Percentiles rank a stretch among this genome's conserved stretches.
Conservation (phyloP, 2,888 invertebrate genomes). For the Hoplodrina ambigua region DNA sequence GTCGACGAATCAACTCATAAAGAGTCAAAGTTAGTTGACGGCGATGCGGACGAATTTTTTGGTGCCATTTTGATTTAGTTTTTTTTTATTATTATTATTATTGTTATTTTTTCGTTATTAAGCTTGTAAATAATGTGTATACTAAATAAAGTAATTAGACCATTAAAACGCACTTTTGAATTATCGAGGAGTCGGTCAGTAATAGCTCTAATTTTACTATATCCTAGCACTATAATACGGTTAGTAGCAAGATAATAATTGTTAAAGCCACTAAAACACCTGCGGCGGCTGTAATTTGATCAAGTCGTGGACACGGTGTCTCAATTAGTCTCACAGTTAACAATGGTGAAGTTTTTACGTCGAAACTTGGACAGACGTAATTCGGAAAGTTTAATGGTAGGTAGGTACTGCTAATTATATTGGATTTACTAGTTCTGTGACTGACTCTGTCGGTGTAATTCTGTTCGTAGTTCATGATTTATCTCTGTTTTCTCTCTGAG, state of each 20-base stretch:
- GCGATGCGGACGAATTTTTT: too few species aligned
- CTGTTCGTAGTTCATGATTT: conserved; percentile 2
- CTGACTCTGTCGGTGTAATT: conserved; percentile 1
- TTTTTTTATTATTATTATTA: too few species aligned
- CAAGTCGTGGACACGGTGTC: conserved; percentile 40
- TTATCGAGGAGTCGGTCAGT: too few species aligned
- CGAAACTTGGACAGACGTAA: conserved; percentile 38
- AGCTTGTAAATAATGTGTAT: too few species aligned
- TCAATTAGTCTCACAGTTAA: conserved; percentile 48
- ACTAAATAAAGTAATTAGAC: too few species aligned
- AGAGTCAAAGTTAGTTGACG: too few species aligned
- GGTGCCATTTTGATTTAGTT: too few species aligned
- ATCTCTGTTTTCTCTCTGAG: not conserved
- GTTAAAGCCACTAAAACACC: conserved; percentile 26
- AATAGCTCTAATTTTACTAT: conserved; percentile 25
- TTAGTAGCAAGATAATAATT: conserved; percentile 30
- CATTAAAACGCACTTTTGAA: too few species aligned
- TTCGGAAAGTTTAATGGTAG: conserved; percentile 40
- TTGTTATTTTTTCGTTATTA: too few species aligned
- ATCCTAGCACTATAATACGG: conserved; percentile 10
- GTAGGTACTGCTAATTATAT: conserved; percentile 33
- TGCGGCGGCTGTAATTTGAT: conserved; percentile 42
- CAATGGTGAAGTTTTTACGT: conserved; percentile 55
- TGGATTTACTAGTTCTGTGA: conserved; percentile 19
- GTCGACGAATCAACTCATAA: too few species aligned